A percentile compares a stretch with the other conserved stretches of the same genome.
phyloP scores from a whole-genome alignment of 2,113 vertebrate species.

The Calidris pygmaea region DNA sequence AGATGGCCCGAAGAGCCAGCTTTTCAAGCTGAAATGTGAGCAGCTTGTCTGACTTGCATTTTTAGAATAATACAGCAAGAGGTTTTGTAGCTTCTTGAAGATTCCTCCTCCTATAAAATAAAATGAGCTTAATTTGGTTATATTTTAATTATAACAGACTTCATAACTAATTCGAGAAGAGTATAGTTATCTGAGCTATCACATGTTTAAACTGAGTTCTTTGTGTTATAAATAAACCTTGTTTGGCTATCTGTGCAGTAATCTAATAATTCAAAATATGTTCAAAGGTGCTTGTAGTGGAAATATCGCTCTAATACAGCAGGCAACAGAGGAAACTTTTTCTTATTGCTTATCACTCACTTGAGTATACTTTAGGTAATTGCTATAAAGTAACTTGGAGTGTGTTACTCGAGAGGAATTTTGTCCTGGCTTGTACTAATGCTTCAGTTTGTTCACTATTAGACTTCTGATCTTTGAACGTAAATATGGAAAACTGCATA shows the following conservation, averaged over 20 bases:
- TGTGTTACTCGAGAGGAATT: background rate
- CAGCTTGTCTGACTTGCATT: conserved; percentile 59
- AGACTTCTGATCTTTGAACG: background rate
- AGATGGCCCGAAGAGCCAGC: conserved; percentile 17
- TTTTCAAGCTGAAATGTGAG: conserved; percentile 40
- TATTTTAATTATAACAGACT: background rate
- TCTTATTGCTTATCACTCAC: background rate
- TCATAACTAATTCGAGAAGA: background rate
- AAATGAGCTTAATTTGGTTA: background rate
- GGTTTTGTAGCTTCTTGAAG: conserved; percentile 17
- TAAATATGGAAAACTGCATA: background rate
- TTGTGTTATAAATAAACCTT: background rate
- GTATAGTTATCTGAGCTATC: background rate
- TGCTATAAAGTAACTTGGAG: background rate
- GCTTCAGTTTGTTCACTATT: background rate
- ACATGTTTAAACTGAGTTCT: background rate
- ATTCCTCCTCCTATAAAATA: background rate
- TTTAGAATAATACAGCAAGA: conserved; percentile 17
- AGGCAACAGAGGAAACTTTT: background rate
- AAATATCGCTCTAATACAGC: background rate
- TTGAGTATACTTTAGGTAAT: background rate
- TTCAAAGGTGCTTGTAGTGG: background rate
- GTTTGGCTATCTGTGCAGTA: background rate
- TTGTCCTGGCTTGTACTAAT: background rate
- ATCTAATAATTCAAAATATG: conserved; percentile 2